Percentiles rank a stretch among this genome's conserved stretches.
These are phyloP conservation scores for Neoscelio sp. DNA, from an alignment of 2,888 invertebrate genomes.

Conservation along the genomic window DNA sequence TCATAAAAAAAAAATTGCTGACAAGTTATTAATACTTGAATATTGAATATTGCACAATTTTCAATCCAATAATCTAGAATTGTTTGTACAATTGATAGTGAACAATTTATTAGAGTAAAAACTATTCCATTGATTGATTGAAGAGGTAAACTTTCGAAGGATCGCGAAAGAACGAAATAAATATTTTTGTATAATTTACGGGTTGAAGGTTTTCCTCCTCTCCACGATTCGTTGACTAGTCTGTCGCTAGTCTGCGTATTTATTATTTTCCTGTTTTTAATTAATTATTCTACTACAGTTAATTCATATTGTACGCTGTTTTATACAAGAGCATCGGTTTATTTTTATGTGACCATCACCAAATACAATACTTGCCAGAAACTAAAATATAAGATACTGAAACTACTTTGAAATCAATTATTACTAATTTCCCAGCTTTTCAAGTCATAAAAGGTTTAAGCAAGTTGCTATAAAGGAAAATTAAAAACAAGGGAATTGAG, in stretches of 20 bases:
- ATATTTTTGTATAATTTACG: slow-evolving; percentile 12
- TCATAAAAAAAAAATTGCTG: slow-evolving; percentile 26
- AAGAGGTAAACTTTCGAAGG: no score
- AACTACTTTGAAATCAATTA: slow-evolving; percentile 55
- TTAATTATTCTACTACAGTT: slow-evolving; percentile 43
- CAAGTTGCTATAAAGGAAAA: no score
- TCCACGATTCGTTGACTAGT: slow-evolving; percentile 24
- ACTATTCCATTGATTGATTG: slow-evolving; percentile 6
- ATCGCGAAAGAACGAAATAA: no score
- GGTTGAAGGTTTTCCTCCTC: no score
- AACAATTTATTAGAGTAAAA: no score
- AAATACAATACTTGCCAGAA: slow-evolving; percentile 65
- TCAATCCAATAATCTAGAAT: neutral
- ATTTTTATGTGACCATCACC: slow-evolving; percentile 62
- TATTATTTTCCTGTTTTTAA: slow-evolving; percentile 26
- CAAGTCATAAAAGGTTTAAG: no score
- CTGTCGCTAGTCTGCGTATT: slow-evolving; percentile 55
- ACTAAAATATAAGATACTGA: slow-evolving; percentile 64
- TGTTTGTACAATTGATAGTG: neutral
- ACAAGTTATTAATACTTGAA: neutral
- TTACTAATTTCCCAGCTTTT: slow-evolving; percentile 56
- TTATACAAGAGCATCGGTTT: slow-evolving; percentile 49
- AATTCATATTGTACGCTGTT: slow-evolving; percentile 59
- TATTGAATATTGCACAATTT: slow-evolving; percentile 17
- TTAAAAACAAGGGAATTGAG: neutral